These are phyloP conservation scores for Procavia capensis DNA, from an alignment of 2,113 vertebrate species.

Conservation along the genomic window DNA sequence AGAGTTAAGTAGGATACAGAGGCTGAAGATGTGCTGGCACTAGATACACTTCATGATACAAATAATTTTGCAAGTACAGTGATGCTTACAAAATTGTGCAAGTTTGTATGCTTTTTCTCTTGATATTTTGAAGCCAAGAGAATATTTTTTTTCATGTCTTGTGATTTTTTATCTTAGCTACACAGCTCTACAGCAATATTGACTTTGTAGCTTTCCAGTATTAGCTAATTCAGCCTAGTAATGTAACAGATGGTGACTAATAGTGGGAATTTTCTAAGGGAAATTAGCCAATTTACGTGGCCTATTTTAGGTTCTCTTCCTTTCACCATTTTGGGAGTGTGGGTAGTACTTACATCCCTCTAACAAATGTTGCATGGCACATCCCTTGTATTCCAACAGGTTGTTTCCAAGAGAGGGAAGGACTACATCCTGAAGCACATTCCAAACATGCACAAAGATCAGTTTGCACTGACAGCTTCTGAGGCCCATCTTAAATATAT, in stretches of 20 bases:
- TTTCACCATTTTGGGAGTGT: not conserved
- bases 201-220: not conserved
- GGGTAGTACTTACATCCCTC: not conserved
- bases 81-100: not conserved
- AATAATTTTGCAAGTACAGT: not conserved
- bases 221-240: slow-evolving; percentile 39
- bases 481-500: slow-evolving; percentile 98
- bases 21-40: not conserved
- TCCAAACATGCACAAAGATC: slow-evolving; percentile 99
- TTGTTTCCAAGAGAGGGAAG: slow-evolving; percentile 96
- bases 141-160: slow-evolving; percentile 35
- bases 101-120: not conserved
- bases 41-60: not conserved
- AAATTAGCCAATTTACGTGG: not conserved
- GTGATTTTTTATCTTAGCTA: slow-evolving; percentile 40
- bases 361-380: slow-evolving; percentile 35
- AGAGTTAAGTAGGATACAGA: not conserved
- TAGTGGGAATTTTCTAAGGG: slow-evolving; percentile 26
- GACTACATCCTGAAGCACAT: slow-evolving; percentile 99
- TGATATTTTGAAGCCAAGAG: slow-evolving; percentile 5
- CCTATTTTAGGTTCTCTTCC: not conserved
- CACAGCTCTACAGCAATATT: not conserved
- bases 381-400: slow-evolving; percentile 86
- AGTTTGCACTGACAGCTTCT: slow-evolving; percentile 96
- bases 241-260: not conserved